Evolutionary conservation across 2,797 vertebrate genomes (phyloP).

Genomic region (Dendrocincla tyrannina): DNA sequence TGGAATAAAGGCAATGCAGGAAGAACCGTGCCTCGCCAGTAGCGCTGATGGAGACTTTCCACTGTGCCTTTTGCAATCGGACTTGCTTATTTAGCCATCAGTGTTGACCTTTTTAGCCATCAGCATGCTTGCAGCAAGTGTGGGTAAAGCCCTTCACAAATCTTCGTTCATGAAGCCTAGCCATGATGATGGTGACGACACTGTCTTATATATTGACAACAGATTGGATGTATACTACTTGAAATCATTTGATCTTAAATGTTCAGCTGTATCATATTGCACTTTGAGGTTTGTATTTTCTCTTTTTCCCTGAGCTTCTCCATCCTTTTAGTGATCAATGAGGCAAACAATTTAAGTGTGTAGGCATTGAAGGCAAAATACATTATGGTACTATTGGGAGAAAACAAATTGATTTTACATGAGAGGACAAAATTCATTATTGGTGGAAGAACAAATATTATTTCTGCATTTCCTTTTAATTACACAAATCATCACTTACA

Average conservation of each 20-base stretch:
- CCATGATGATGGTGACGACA: not conserved
- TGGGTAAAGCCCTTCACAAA: no score
- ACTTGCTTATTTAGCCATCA: no score
- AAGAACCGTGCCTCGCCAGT: no score
- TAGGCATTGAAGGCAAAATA: not conserved
- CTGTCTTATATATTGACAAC: not conserved
- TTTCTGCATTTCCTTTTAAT: not conserved
- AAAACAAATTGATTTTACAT: conserved; percentile 30
- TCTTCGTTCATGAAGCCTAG: no score
- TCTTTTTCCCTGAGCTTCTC: not conserved
- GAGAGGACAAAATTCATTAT: not conserved
- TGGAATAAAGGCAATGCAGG: no score
- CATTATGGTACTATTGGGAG: not conserved
- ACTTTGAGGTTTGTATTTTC: not conserved
- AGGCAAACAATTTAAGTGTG: conserved; percentile 9
- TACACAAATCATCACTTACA: not conserved
- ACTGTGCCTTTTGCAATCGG: no score
- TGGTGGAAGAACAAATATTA: not conserved
- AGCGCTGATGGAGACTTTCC: no score
- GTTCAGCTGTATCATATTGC: not conserved
- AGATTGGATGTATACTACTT: not conserved
- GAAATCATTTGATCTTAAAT: not conserved
- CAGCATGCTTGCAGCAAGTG: no score
- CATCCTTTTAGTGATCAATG: not conserved
- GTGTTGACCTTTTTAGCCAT: no score